Evolutionary conservation across 2,888 invertebrate genomes (phyloP).

Genomic region (Pachymerium ferrugineum): DNA sequence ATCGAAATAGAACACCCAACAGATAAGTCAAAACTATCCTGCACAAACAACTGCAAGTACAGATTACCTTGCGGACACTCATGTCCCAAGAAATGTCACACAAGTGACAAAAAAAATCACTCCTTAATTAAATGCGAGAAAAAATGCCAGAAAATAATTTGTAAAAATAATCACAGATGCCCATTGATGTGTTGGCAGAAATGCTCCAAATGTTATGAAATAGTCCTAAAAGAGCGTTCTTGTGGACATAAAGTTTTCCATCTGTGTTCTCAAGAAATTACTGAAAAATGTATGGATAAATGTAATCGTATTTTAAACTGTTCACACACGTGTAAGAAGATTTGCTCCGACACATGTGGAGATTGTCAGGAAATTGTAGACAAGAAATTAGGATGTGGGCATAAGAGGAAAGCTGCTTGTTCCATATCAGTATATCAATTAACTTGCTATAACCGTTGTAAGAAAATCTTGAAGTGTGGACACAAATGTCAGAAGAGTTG

Average conservation of each 20-base stretch:
- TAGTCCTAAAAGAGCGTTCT: constrained; percentile 39
- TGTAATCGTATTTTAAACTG: no score
- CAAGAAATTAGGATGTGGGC: constrained; percentile 43
- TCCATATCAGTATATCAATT: not conserved
- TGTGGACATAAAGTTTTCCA: constrained; percentile 41
- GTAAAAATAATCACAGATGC: constrained; percentile 53
- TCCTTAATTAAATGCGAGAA: not conserved
- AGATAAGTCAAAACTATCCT: constrained; percentile 32
- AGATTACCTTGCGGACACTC: constrained; percentile 42
- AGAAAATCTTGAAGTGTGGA: constrained; percentile 37
- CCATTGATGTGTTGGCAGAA: constrained; percentile 52
- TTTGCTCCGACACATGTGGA: constrained; percentile 51
- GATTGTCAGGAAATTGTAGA: not conserved
- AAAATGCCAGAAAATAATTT: constrained; percentile 45
- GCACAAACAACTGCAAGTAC: constrained; percentile 42
- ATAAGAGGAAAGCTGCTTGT: constrained; percentile 35
- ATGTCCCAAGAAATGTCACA: constrained; percentile 35
- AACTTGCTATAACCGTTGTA: not conserved
- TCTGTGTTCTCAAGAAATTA: constrained; percentile 12
- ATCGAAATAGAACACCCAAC: constrained; percentile 38
- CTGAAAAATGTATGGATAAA: no score
- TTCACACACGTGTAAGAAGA: constrained; percentile 52
- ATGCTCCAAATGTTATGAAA: constrained; percentile 36
- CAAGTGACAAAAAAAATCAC: constrained; percentile 5
- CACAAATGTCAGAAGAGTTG: constrained; percentile 42